These are phyloP conservation scores for Paramisgurnus dabryanus DNA, from an alignment of 2,113 vertebrate species.

Conservation along the genomic window DNA sequence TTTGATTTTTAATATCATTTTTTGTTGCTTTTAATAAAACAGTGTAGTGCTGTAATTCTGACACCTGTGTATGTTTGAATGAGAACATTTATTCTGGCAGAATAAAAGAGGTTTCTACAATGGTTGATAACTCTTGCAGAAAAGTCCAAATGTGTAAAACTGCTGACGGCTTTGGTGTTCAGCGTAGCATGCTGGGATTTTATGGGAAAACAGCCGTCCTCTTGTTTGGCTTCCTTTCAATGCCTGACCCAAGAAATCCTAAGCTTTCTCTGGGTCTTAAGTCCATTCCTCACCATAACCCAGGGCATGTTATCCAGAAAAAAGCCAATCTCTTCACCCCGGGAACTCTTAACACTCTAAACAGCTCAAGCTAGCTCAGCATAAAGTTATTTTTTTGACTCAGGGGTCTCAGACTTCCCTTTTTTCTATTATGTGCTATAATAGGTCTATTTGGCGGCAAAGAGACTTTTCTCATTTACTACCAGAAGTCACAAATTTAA, in stretches of 20 bases:
- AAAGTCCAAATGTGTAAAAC: not conserved
- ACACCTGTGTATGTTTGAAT: not conserved
- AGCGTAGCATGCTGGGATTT: constrained; percentile 9
- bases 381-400: not conserved
- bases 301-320: constrained; percentile 33
- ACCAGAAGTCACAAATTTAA: not conserved
- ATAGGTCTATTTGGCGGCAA: constrained; percentile 12
- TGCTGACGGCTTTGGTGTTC: constrained; percentile 7
- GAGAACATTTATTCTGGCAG: not conserved
- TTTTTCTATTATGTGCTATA: not conserved
- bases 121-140: constrained; percentile 25
- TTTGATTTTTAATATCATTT: not conserved
- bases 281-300: constrained; percentile 3
- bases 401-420: not conserved
- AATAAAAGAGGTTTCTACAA: not conserved
- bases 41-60: not conserved
- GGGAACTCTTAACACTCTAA: not conserved
- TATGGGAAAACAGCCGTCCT: constrained; percentile 2
- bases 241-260: constrained; percentile 22
- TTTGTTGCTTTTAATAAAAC: not conserved
- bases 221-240: constrained; percentile 21
- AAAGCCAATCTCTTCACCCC: constrained; percentile 38
- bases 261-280: constrained; percentile 25
- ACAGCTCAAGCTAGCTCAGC: constrained; percentile 15
- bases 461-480: not conserved